These are phyloP conservation scores for Choreutis nemorana DNA, from an alignment of 2,888 invertebrate genomes.

Conservation along the genomic window DNA sequence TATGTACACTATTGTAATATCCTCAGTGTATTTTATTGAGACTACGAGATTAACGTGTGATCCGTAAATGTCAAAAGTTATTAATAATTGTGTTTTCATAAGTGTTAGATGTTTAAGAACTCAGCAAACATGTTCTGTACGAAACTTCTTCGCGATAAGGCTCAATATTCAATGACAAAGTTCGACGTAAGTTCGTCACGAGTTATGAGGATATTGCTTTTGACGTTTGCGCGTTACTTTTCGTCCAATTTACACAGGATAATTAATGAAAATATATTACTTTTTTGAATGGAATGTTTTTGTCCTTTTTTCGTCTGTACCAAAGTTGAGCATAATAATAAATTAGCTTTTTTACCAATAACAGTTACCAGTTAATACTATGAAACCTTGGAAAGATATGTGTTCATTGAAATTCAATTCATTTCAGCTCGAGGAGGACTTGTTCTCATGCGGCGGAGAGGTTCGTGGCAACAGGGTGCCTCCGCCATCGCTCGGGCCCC, in stretches of 20 bases:
- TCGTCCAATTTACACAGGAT: too few species aligned
- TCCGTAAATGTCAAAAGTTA: constrained; percentile 59
- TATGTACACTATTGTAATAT: constrained; percentile 61
- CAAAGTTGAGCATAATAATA: too few species aligned
- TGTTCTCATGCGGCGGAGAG: constrained; percentile 63
- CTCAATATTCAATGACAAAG: constrained; percentile 42
- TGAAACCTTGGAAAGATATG: too few species aligned
- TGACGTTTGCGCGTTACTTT: constrained; percentile 49
- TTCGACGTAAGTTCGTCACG: constrained; percentile 56
- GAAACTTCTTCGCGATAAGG: constrained; percentile 47
- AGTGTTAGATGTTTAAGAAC: too few species aligned
- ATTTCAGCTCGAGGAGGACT: constrained; percentile 75
- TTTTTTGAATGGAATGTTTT: too few species aligned
- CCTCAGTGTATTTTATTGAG: constrained; percentile 58
- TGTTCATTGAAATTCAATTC: too few species aligned
- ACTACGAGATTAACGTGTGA: constrained; percentile 54
- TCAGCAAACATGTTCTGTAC: constrained; percentile 42
- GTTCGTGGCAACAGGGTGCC: constrained; percentile 70
- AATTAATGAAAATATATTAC: too few species aligned
- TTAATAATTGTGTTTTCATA: constrained; percentile 13
- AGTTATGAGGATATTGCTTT: constrained; percentile 31
- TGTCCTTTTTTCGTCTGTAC: too few species aligned
- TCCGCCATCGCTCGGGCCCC: constrained; percentile 81
- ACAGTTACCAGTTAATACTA: too few species aligned
- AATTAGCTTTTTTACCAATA: too few species aligned